Evolutionary conservation across 2,797 vertebrate genomes (phyloP).

Genomic region (Thunnus albacares): DNA sequence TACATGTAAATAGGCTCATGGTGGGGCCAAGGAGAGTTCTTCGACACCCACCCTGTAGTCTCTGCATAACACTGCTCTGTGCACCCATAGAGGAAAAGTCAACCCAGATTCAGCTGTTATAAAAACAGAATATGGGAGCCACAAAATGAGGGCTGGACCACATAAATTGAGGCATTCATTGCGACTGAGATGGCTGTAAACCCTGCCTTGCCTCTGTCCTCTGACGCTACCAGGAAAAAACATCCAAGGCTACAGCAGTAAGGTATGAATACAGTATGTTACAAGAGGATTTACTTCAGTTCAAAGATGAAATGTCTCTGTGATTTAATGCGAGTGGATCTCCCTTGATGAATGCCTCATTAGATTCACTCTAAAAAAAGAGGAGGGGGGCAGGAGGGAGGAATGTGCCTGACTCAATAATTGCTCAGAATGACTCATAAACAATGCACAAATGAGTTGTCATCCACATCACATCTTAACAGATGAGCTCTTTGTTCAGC

Average conservation of each 20-base stretch:
- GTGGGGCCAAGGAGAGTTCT: slow-evolving; percentile 33
- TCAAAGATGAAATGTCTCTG: slow-evolving; percentile 50
- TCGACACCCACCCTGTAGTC: slow-evolving; percentile 41
- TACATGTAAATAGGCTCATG: slow-evolving; percentile 42
- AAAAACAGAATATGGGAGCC: slow-evolving; percentile 71
- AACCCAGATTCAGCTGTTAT: slow-evolving; percentile 69
- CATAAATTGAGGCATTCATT: slow-evolving; percentile 62
- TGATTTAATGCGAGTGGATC: slow-evolving; percentile 60
- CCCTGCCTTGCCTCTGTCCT: slow-evolving; percentile 20
- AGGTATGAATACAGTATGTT: slow-evolving; percentile 9
- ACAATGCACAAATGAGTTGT: slow-evolving; percentile 57
- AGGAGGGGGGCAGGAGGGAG: slow-evolving; percentile 5
- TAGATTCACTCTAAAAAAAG: slow-evolving; percentile 53
- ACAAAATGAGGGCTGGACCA: slow-evolving; percentile 64
- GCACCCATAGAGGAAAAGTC: slow-evolving; percentile 56
- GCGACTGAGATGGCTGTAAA: slow-evolving; percentile 51
- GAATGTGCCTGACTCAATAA: slow-evolving; percentile 45
- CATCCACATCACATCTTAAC: slow-evolving; percentile 48
- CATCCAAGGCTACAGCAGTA: slow-evolving; percentile 17
- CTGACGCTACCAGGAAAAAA: slow-evolving; percentile 31
- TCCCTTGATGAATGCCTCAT: slow-evolving; percentile 50
- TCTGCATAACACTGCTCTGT: slow-evolving; percentile 48
- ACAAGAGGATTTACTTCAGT: slow-evolving; percentile 26
- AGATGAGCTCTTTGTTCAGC: slow-evolving; percentile 47
- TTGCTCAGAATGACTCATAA: slow-evolving; percentile 54